These are phyloP conservation scores for Patella caerulea DNA, from an alignment of 2,888 invertebrate genomes.

Conservation along the genomic window DNA sequence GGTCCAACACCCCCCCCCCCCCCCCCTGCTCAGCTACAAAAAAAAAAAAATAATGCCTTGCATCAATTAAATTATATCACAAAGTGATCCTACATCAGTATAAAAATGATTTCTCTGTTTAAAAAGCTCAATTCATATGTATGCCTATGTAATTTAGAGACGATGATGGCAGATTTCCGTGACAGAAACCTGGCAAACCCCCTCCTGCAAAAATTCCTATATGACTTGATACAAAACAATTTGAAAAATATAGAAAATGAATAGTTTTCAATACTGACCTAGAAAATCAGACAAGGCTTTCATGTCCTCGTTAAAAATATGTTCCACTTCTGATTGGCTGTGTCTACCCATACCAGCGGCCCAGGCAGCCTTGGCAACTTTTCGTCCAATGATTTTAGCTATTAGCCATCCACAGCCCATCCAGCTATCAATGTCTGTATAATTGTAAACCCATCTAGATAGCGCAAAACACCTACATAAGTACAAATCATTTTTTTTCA, in stretches of 20 bases:
- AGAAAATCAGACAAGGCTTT: conserved; percentile 58
- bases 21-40: no score
- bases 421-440: conserved; percentile 17
- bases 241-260: neutral
- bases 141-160: no score
- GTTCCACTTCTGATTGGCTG: conserved; percentile 54
- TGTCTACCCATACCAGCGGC: conserved; percentile 65
- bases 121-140: no score
- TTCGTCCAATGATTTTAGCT: conserved; percentile 20
- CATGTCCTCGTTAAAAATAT: conserved; percentile 55
- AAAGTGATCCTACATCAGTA: no score
- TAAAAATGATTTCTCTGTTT: no score
- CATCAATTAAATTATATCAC: no score
- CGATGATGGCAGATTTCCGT: no score
- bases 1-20: no score
- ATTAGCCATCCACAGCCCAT: neutral
- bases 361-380: neutral
- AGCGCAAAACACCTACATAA: conserved; percentile 39
- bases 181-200: no score
- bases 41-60: no score
- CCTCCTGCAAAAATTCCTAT: no score
- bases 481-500: neutral
- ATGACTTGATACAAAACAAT: no score
- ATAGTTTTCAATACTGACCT: conserved; percentile 36
- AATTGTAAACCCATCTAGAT: conserved; percentile 44